These are phyloP conservation scores for Stenotaenia linearis DNA, from an alignment of 2,888 invertebrate species.

Conservation along the genomic window DNA sequence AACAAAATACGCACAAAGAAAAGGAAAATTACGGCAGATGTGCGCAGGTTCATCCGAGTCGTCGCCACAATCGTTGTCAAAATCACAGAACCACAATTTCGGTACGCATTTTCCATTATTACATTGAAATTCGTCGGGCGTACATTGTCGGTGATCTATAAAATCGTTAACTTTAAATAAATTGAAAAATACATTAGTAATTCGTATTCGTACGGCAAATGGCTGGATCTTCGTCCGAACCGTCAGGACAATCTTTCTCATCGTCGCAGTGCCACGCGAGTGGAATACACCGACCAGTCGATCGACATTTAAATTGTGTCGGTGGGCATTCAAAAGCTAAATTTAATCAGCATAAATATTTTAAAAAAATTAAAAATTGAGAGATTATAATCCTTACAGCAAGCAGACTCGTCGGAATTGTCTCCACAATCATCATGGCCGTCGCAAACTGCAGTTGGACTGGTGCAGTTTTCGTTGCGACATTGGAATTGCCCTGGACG, in stretches of 20 bases:
- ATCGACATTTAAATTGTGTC: conserved; percentile 81
- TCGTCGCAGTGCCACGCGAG: conserved; percentile 91
- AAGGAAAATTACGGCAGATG: conserved; percentile 66
- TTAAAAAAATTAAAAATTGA: background rate
- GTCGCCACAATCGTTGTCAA: conserved; percentile 91
- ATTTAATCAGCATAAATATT: background rate
- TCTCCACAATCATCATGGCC: conserved; percentile 88
- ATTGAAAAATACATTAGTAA: conserved; percentile 37
- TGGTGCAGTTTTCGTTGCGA: conserved; percentile 84
- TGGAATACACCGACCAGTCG: conserved; percentile 80
- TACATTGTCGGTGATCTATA: conserved; percentile 69
- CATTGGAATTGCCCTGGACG: conserved; percentile 91
- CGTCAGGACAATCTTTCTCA: conserved; percentile 73
- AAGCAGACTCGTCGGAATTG: conserved; percentile 75
- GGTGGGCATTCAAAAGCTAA: conserved; percentile 53
- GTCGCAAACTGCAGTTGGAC: conserved; percentile 87
- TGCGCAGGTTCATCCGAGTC: conserved; percentile 92
- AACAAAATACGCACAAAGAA: conserved; percentile 8
- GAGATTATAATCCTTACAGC: conserved; percentile 48
- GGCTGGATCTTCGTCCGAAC: conserved; percentile 82
- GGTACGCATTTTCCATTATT: conserved; percentile 91
- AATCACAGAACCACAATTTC: conserved; percentile 91
- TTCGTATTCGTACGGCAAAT: conserved; percentile 78
- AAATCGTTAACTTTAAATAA: background rate
- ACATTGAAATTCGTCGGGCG: conserved; percentile 76